phyloP scores from a whole-genome alignment of 2,888 invertebrate species.

The Leucoma salicis region DNA sequence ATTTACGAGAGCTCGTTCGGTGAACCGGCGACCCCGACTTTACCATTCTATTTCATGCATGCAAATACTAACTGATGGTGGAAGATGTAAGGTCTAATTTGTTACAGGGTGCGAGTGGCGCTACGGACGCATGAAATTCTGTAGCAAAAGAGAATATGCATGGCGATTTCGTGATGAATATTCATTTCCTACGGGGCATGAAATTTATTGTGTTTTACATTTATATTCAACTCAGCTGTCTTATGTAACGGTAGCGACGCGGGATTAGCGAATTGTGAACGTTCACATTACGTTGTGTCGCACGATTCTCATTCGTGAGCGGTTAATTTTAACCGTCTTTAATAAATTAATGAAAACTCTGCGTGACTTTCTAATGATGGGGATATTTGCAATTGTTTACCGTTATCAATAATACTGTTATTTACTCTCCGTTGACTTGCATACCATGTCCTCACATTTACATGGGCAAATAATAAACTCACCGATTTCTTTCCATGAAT shows the following conservation, averaged over 20 bases:
- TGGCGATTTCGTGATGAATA: slow-evolving; percentile 83
- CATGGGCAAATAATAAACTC: neutral
- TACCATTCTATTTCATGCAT: slow-evolving; percentile 42
- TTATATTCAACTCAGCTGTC: slow-evolving; percentile 81
- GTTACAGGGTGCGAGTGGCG: slow-evolving; percentile 35
- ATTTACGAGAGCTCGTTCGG: slow-evolving; percentile 73
- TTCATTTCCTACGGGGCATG: slow-evolving; percentile 83
- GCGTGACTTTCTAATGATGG: slow-evolving; percentile 65
- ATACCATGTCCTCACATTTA: neutral
- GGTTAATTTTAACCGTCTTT: slow-evolving; percentile 63
- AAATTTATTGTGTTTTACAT: slow-evolving; percentile 83
- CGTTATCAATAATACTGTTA: slow-evolving; percentile 50
- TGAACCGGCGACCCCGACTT: slow-evolving; percentile 61
- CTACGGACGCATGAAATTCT: slow-evolving; percentile 68
- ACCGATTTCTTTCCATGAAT: neutral
- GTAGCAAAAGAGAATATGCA: slow-evolving; percentile 80
- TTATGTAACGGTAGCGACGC: slow-evolving; percentile 81
- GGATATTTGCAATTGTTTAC: slow-evolving; percentile 52
- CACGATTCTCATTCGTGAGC: slow-evolving; percentile 64
- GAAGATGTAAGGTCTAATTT: slow-evolving; percentile 63
- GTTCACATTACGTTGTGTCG: slow-evolving; percentile 71
- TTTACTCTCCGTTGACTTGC: slow-evolving; percentile 19
- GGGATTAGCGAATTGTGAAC: slow-evolving; percentile 80
- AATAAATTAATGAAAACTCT: slow-evolving; percentile 66
- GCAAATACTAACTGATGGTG: slow-evolving; percentile 60